These are phyloP conservation scores for Ctena decussata DNA, from an alignment of 2,888 invertebrate genomes.

Conservation along the genomic window DNA sequence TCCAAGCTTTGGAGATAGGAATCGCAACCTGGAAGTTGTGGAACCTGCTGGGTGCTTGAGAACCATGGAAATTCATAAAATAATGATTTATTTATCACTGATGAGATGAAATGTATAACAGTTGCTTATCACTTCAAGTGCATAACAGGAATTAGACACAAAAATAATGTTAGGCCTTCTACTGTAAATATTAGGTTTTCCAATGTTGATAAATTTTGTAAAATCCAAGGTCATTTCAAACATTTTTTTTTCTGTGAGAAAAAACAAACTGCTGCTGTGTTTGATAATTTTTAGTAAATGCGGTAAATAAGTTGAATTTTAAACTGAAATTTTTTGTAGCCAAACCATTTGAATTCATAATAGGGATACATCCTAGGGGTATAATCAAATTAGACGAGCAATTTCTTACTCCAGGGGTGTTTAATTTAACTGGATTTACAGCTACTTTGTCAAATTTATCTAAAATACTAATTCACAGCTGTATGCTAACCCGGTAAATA, in stretches of 20 bases:
- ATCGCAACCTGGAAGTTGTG: neutral
- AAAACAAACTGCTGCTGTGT: too few relatives aligned
- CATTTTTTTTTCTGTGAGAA: too few relatives aligned
- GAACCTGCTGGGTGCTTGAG: neutral
- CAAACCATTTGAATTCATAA: neutral
- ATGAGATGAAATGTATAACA: neutral
- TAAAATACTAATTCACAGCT: neutral
- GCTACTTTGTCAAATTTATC: neutral
- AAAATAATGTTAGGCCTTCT: too few relatives aligned
- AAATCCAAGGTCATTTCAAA: too few relatives aligned
- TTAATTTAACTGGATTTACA: neutral
- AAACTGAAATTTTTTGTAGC: too few relatives aligned
- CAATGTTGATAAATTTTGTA: too few relatives aligned
- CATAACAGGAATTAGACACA: too few relatives aligned
- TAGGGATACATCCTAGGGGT: neutral
- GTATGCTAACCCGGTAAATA: too few relatives aligned
- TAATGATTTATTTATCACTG: neutral
- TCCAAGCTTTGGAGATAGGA: neutral
- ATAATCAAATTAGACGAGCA: neutral
- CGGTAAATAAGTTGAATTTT: too few relatives aligned
- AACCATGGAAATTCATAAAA: slow-evolving; percentile 1
- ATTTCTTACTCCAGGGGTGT: neutral
- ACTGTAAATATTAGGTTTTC: too few relatives aligned
- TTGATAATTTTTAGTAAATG: too few relatives aligned
- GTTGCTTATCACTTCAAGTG: neutral